Evolutionary conservation across 2,113 vertebrate genomes (phyloP).

Genomic region (Mesoclemmys tuberculata): DNA sequence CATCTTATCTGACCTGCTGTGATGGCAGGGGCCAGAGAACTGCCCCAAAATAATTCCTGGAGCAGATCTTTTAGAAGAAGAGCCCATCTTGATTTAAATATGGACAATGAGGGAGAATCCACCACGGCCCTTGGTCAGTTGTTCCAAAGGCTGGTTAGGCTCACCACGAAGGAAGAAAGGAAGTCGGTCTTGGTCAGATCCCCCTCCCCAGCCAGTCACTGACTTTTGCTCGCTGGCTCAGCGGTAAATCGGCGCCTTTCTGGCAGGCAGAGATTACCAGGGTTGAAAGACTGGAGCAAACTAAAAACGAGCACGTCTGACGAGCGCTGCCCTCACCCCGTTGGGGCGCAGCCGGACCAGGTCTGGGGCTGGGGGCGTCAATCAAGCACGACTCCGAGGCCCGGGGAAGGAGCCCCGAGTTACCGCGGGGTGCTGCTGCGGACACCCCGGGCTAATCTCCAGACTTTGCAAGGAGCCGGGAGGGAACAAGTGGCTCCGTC

Average conservation of each 20-base stretch:
- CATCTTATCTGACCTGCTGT: background rate
- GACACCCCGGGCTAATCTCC: too few relatives aligned
- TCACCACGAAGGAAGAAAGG: too few relatives aligned
- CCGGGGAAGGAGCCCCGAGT: too few relatives aligned
- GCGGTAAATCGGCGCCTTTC: background rate
- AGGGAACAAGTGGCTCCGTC: too few relatives aligned
- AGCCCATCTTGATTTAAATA: background rate
- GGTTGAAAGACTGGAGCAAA: background rate
- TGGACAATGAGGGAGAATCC: background rate
- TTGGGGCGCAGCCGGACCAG: background rate
- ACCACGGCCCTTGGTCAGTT: background rate
- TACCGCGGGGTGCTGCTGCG: too few relatives aligned
- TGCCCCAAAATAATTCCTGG: background rate
- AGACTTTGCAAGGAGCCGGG: too few relatives aligned
- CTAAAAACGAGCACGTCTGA: background rate
- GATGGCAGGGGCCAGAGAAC: background rate
- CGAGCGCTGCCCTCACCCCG: background rate
- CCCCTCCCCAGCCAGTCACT: background rate
- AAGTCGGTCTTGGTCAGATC: background rate
- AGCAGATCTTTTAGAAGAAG: background rate
- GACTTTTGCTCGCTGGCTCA: too few relatives aligned
- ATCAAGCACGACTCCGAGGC: too few relatives aligned
- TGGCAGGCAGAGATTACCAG: too few relatives aligned
- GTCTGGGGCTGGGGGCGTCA: too few relatives aligned
- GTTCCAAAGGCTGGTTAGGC: background rate